These are phyloP conservation scores for Ferrisia virgata DNA, from an alignment of 2,888 invertebrate genomes.

Conservation along the genomic window DNA sequence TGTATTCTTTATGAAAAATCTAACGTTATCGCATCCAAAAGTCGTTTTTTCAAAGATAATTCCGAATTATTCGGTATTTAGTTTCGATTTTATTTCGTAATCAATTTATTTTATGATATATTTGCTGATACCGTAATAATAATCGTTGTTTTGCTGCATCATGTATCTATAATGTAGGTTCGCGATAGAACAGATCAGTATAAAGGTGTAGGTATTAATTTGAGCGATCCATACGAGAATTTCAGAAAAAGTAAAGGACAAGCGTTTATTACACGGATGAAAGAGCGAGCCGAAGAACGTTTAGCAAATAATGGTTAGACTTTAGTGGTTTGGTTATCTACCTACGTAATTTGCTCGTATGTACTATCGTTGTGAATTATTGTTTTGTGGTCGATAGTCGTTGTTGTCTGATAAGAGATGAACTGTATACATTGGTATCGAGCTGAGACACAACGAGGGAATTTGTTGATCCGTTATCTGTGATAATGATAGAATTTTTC, in stretches of 20 bases:
- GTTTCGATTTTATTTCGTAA: neutral
- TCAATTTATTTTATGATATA: neutral
- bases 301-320: conserved; percentile 38
- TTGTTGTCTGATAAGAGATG: neutral
- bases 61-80: neutral
- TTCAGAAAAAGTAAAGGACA: conserved; percentile 95
- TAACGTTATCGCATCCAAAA: neutral
- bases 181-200: conserved; percentile 90
- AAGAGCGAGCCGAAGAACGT: conserved; percentile 70
- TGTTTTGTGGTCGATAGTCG: neutral
- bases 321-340: neutral
- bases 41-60: neutral
- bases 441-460: neutral
- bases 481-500: neutral
- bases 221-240: conserved; percentile 94
- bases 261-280: conserved; percentile 91
- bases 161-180: conserved; percentile 51
- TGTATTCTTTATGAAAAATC: neutral
- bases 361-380: neutral
- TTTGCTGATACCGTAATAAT: conserved; percentile 32
- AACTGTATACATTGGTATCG: neutral
- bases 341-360: neutral
- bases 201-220: conserved; percentile 88
- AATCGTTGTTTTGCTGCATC: conserved; percentile 4
- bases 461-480: conserved; percentile 10